These are phyloP conservation scores for Chiropotes sagulatus DNA, from an alignment of 2,797 vertebrate genomes.

Conservation along the genomic window DNA sequence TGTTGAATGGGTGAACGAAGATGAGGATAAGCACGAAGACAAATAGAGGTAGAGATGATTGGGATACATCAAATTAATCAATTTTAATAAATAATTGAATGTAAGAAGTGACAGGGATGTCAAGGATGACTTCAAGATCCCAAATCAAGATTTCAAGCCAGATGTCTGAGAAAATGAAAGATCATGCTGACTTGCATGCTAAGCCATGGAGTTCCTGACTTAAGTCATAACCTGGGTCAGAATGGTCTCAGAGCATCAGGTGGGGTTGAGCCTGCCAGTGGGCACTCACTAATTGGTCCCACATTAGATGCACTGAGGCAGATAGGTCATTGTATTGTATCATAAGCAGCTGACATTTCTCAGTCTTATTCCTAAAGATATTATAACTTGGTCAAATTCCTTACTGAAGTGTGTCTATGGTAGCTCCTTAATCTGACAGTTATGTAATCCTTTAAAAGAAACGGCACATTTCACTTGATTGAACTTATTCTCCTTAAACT, in stretches of 20 bases:
- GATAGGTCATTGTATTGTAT: not conserved
- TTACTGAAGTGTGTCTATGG: not conserved
- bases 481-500: not conserved
- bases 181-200: not conserved
- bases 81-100: not conserved
- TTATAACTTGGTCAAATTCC: not conserved
- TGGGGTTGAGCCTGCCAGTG: not conserved
- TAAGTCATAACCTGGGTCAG: not conserved
- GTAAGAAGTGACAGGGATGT: not conserved
- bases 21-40: not conserved
- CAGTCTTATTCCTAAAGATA: not conserved
- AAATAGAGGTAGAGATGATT: not conserved
- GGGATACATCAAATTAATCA: not conserved
- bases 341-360: not conserved
- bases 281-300: conserved; percentile 36
- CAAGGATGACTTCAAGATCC: not conserved
- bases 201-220: not conserved
- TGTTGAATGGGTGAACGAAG: not conserved
- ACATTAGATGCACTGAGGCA: not conserved
- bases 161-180: not conserved
- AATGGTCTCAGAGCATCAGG: not conserved
- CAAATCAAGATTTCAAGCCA: conserved; percentile 7
- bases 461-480: not conserved
- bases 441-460: not conserved
- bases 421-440: not conserved